Evolutionary conservation across 2,888 invertebrate genomes (phyloP), one percentile per base, ranked within the genome.

Genomic region (Pseudococcus jackbeardsleyi): DNA sequence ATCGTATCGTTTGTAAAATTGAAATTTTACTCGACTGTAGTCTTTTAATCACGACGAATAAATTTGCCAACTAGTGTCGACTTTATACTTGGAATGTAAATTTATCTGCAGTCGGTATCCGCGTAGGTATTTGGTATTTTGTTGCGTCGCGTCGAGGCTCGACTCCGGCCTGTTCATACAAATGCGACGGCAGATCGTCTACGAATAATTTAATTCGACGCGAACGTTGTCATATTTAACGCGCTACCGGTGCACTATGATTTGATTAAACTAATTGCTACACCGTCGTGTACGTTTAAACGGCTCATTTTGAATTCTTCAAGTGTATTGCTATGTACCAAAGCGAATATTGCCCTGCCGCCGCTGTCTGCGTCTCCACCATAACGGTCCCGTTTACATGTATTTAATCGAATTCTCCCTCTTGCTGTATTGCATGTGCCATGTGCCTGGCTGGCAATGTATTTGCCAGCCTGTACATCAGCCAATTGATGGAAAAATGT

Each of bases 161-260:
- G 15, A 54, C 54, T 54, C n/a, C 54, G n/a, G 54, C 54, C 54
- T 54, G 15, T 68, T 68, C 26, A 19, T 68, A 22, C 22, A 26
- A 68, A 68, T 68, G 68, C 68, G 22, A 26, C 15, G 54, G 22
- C 68, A 77, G 77, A 77, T 77, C 77, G 77, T 77, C 77, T 77
- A 77, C 77, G 77, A 39, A 42, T 77, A 77, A 77, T 77, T 77
- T 77, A 77, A 77, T 77, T 77, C 39, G 33, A 77, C 39, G 77
- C 42, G 77, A 77, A 77, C 77, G 77, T 77, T 77, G 77, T 77
- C 77, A 77, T 77, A 77, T 77, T 77, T 33, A 39, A 77, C 77
- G n/a, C 77, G 77, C 77, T 77, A 77, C 77, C 77, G 77, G 77
- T 77, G 77, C 77, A 77, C n/a, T 77, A 77, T 42, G 77, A 77